Conservation (phyloP, 2,888 invertebrate species). For the Yponomeuta cagnagella region DNA sequence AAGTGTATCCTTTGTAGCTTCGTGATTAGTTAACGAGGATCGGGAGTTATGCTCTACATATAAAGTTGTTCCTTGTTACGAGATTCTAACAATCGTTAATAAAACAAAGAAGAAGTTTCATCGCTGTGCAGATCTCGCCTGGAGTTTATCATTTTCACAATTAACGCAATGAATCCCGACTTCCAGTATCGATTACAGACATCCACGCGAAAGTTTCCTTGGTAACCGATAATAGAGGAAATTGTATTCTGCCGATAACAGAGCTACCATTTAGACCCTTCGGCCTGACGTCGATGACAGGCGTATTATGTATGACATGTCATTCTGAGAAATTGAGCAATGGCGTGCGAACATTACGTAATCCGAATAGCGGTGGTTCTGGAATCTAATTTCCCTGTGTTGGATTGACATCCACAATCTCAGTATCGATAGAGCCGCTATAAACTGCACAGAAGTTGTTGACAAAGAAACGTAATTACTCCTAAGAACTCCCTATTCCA, state of each 20-base stretch:
- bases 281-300: not conserved
- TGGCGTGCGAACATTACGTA: not conserved
- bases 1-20: not conserved
- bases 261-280: not conserved
- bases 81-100: not conserved
- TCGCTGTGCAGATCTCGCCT: not conserved
- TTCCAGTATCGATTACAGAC: constrained; percentile 1
- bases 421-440: not conserved
- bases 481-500: not conserved
- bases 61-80: not conserved
- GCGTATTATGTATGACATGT: constrained; percentile 1
- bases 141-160: not conserved
- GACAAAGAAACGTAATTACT: not conserved
- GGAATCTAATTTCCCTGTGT: not conserved
- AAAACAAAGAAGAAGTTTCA: not conserved
- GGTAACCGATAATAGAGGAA: constrained; percentile 6
- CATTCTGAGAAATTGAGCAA: not conserved
- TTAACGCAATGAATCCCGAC: not conserved
- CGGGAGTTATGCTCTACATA: not conserved
- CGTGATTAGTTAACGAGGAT: not conserved
- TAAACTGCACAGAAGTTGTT: not conserved
- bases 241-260: constrained; percentile 2
- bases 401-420: not conserved
- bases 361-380: not conserved
- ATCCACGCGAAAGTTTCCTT: not conserved